Evolutionary conservation across 1,140 invertebrate genomes (phyloP).

Genomic region (Cataglyphis hispanica): DNA sequence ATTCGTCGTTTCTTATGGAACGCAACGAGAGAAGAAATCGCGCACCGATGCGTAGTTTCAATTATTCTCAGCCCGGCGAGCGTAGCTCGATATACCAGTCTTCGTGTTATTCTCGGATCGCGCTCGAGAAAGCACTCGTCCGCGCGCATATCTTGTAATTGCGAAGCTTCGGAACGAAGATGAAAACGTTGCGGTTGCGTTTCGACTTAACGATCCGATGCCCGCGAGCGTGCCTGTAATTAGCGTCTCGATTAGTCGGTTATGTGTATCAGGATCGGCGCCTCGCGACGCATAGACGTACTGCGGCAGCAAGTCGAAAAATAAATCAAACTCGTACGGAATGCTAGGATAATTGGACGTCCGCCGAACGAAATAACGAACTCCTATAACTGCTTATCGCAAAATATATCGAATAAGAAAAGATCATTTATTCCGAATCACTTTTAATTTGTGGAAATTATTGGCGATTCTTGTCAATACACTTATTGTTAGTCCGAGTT

Average conservation of each 20-base stretch:
- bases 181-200: conserved; percentile 58
- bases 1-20: neutral
- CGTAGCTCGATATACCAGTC: neutral
- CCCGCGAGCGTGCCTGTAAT: conserved; percentile 58
- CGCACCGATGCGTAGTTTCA: conserved; percentile 42
- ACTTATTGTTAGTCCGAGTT: neutral
- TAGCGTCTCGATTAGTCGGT: conserved; percentile 62
- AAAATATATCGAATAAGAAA: neutral
- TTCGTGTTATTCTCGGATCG: conserved; percentile 43
- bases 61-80: conserved; percentile 30
- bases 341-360: neutral
- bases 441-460: neutral
- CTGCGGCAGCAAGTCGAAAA: conserved; percentile 20
- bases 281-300: neutral
- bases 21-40: neutral
- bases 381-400: neutral
- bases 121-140: neutral
- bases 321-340: conserved; percentile 46
- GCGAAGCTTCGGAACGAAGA: conserved; percentile 60
- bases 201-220: conserved; percentile 66
- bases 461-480: neutral
- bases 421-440: neutral
- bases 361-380: neutral
- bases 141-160: conserved; percentile 58
- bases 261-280: conserved; percentile 16